Conservation (phyloP, 2,113 vertebrate genomes). For the Chloebia gouldiae region DNA sequence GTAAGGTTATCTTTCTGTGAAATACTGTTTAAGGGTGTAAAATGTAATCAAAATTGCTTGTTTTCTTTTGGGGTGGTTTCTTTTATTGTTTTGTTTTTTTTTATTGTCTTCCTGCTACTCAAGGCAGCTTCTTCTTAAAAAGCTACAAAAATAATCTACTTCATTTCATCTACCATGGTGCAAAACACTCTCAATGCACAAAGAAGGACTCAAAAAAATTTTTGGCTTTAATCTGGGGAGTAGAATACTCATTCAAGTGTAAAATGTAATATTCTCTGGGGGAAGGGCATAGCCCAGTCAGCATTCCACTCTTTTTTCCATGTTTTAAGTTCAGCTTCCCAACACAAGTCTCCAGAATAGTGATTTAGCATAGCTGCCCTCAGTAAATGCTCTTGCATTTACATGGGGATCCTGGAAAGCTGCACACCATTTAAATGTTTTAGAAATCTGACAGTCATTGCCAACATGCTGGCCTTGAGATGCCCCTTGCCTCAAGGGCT, state of each 20-base stretch:
- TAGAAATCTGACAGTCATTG: not conserved
- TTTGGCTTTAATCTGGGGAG: not conserved
- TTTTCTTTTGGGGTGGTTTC: not conserved
- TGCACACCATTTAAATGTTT: not conserved
- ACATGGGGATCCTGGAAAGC: not conserved
- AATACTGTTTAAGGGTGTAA: not conserved
- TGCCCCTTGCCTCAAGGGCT: not conserved
- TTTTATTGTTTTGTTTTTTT: not conserved
- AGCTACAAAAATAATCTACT: not conserved
- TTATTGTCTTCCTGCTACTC: not conserved
- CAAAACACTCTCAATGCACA: not conserved
- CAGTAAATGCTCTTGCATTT: not conserved
- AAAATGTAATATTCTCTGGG: not conserved
- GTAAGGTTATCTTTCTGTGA: not conserved
- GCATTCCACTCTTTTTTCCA: not conserved
- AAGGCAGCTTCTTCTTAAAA: not conserved
- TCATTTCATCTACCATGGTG: not conserved
- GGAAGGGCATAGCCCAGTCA: not conserved
- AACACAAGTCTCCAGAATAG: not conserved
- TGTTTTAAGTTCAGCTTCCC: not conserved
- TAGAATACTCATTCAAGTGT: not conserved
- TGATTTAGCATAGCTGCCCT: not conserved
- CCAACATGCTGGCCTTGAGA: not conserved
- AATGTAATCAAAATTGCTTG: not conserved
- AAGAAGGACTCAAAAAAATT: not conserved